Evolutionary conservation across 2,797 vertebrate genomes (phyloP).

Genomic region (Apogon talboti): DNA sequence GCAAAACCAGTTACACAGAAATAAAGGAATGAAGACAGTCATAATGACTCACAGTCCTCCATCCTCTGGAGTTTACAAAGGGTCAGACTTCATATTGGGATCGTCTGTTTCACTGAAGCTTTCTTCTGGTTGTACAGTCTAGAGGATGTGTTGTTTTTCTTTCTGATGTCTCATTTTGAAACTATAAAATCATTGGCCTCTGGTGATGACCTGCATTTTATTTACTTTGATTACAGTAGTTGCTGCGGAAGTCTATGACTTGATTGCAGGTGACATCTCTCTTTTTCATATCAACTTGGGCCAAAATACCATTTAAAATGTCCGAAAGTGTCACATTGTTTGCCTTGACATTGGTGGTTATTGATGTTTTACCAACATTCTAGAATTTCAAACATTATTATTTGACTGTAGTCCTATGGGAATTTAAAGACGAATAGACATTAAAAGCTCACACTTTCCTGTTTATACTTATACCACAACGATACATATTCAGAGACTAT

Average conservation of each 20-base stretch:
- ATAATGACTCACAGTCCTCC: constrained; percentile 11
- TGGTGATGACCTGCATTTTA: neutral
- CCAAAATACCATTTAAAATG: too few species aligned
- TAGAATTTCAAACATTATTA: too few species aligned
- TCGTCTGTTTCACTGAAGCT: constrained; percentile 8
- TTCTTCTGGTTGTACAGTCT: constrained; percentile 3
- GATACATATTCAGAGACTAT: too few species aligned
- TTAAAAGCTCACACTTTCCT: too few species aligned
- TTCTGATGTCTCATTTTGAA: constrained; percentile 9
- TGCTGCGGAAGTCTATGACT: neutral
- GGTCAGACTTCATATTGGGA: constrained; percentile 11
- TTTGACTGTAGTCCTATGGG: too few species aligned
- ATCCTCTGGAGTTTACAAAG: constrained; percentile 15
- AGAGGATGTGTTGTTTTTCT: neutral
- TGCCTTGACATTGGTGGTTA: too few species aligned
- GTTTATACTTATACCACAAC: too few species aligned
- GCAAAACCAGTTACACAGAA: constrained; percentile 11
- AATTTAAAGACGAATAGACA: too few species aligned
- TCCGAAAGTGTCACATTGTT: too few species aligned
- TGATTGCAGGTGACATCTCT: neutral
- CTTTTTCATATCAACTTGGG: too few species aligned
- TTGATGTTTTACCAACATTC: too few species aligned
- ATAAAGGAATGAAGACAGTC: constrained; percentile 15
- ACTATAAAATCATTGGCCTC: constrained; percentile 1
- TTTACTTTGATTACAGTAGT: constrained; percentile 8